phyloP scores from a whole-genome alignment of 2,888 invertebrate species.

The Belgica antarctica region DNA sequence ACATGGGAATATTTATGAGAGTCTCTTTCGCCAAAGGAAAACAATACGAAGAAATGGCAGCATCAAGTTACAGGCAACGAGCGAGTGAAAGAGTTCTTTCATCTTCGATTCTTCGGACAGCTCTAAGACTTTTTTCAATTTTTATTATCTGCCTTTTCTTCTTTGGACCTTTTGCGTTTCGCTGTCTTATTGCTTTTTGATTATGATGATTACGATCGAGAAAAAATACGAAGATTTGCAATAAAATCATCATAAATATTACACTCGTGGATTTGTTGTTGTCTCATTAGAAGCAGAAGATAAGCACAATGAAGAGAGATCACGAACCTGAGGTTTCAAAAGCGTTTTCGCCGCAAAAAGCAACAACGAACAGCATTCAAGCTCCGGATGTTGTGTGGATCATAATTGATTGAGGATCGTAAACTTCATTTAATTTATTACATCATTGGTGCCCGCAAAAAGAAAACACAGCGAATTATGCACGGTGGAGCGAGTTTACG shows the following conservation, averaged over 20 bases:
- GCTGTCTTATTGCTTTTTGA: neutral
- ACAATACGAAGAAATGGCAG: too few species aligned
- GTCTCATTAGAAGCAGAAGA: neutral
- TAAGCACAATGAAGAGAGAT: neutral
- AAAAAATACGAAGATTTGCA: neutral
- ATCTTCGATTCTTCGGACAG: too few species aligned
- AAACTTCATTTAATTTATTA: neutral
- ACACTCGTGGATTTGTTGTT: neutral
- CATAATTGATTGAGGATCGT: neutral
- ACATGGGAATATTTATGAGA: neutral
- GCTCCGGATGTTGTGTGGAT: neutral
- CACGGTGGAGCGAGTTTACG: neutral
- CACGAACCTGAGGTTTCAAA: neutral
- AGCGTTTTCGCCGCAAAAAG: neutral
- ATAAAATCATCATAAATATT: neutral
- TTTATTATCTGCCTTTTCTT: neutral
- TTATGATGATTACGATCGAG: neutral
- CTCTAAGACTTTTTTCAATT: too few species aligned
- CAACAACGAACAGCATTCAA: neutral
- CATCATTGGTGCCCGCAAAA: neutral
- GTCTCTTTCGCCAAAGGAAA: neutral
- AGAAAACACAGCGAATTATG: too few species aligned
- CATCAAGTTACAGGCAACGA: neutral
- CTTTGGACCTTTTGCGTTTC: neutral
- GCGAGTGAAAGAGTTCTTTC: neutral